These are phyloP conservation scores for Genyomyrus donnyi DNA, from an alignment of 2,113 vertebrate genomes.

Conservation along the genomic window DNA sequence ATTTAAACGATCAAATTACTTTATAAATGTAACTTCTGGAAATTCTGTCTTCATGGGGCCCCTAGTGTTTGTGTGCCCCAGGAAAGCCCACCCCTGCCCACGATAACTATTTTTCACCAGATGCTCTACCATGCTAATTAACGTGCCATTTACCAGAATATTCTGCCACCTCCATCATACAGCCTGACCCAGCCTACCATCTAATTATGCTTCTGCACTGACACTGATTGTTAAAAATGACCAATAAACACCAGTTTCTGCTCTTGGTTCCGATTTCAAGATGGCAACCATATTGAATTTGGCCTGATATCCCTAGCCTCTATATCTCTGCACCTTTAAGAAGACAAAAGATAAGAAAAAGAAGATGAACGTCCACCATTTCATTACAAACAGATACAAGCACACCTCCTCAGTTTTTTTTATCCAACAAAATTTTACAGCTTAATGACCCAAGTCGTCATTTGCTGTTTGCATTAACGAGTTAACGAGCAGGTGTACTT, in stretches of 20 bases:
- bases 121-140: conserved; percentile 57
- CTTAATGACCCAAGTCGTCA: background rate
- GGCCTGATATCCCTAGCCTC: background rate
- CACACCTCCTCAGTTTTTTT: background rate
- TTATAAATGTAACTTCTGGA: background rate
- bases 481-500: background rate
- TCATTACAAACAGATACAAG: background rate
- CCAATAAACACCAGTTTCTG: conserved; percentile 49
- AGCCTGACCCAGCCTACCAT: conserved; percentile 33
- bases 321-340: background rate
- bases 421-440: background rate
- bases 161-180: conserved; percentile 32
- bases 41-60: background rate
- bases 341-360: background rate
- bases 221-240: conserved; percentile 53
- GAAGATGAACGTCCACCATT: background rate
- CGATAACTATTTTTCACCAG: conserved; percentile 33
- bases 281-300: conserved; percentile 24
- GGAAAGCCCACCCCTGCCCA: background rate
- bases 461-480: background rate
- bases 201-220: conserved; percentile 51
- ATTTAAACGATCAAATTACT: background rate
- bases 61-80: background rate
- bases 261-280: conserved; percentile 21
- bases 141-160: conserved; percentile 43